Percentiles rank a stretch among this genome's conserved stretches.
These are phyloP conservation scores for Coptodon bakossiorum DNA, from an alignment of 2,113 vertebrate species.

Conservation along the genomic window DNA sequence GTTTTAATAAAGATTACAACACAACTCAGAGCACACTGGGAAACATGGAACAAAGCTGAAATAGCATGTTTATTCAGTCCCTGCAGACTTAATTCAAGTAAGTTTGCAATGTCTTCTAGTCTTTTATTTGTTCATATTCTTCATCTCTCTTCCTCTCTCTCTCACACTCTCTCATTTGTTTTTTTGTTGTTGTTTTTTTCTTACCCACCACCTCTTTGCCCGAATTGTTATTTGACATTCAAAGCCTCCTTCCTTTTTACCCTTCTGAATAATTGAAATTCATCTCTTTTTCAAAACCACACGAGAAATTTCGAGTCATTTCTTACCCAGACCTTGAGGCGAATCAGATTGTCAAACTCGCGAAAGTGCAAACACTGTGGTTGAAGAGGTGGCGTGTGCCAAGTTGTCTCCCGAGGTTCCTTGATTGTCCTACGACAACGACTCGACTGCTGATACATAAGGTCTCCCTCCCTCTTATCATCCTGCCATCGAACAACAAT, in stretches of 20 bases:
- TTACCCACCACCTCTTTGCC: not conserved
- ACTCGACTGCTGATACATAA: not conserved
- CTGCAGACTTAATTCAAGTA: constrained; percentile 10
- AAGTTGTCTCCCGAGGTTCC: not conserved
- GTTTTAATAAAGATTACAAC: constrained; percentile 53
- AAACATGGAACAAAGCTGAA: constrained; percentile 31
- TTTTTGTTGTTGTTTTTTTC: not conserved
- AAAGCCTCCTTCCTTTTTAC: constrained; percentile 37
- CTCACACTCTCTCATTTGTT: not conserved
- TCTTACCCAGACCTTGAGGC: constrained; percentile 28
- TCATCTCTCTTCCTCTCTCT: not conserved
- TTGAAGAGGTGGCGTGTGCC: constrained; percentile 26
- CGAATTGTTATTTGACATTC: constrained; percentile 49
- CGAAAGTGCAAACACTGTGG: constrained; percentile 35
- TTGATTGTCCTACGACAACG: constrained; percentile 1
- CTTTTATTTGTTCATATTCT: constrained; percentile 9
- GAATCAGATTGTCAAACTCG: constrained; percentile 48
- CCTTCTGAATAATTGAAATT: constrained; percentile 62
- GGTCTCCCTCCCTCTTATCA: constrained; percentile 2
- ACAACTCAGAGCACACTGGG: constrained; percentile 5
- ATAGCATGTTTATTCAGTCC: constrained; percentile 43
- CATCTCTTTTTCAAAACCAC: constrained; percentile 17
- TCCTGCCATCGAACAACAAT: not conserved
- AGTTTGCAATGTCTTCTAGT: not conserved
- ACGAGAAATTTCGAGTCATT: constrained; percentile 18